These are phyloP conservation scores for Xenopus laevis DNA, from an alignment of 2,113 vertebrate genomes.

Conservation along the genomic window DNA sequence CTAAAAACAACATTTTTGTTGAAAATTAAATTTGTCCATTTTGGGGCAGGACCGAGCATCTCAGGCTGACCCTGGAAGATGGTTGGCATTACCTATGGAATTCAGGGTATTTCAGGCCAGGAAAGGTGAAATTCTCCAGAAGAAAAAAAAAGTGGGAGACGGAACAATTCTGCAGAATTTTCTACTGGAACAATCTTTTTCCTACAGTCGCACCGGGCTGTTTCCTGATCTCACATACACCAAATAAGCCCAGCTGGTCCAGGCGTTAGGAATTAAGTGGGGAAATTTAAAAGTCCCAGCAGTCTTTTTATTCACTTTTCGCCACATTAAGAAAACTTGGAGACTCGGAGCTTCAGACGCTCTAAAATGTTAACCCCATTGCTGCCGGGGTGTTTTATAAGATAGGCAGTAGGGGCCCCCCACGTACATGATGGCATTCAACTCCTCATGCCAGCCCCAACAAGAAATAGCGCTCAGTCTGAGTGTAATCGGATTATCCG, in stretches of 20 bases:
- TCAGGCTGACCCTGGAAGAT: not conserved
- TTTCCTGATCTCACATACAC: conserved; percentile 18
- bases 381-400: not conserved
- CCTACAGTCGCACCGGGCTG: not conserved
- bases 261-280: conserved; percentile 22
- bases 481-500: not conserved
- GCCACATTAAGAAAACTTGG: not conserved
- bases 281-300: conserved; percentile 18
- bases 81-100: conserved; percentile 26
- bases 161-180: not conserved
- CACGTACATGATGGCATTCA: not conserved
- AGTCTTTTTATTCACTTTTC: conserved; percentile 3
- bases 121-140: not conserved
- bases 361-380: not conserved
- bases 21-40: too few species aligned
- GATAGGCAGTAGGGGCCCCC: not conserved
- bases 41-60: not conserved
- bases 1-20: too few species aligned
- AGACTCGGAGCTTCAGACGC: not conserved
- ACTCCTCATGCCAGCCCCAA: not conserved
- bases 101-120: conserved; percentile 27
- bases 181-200: conserved; percentile 8
- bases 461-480: not conserved
- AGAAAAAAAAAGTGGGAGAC: not conserved
- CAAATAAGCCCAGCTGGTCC: conserved; percentile 21